phyloP scores from a whole-genome alignment of 1,140 invertebrate species.

The Saccostrea glomerata region DNA sequence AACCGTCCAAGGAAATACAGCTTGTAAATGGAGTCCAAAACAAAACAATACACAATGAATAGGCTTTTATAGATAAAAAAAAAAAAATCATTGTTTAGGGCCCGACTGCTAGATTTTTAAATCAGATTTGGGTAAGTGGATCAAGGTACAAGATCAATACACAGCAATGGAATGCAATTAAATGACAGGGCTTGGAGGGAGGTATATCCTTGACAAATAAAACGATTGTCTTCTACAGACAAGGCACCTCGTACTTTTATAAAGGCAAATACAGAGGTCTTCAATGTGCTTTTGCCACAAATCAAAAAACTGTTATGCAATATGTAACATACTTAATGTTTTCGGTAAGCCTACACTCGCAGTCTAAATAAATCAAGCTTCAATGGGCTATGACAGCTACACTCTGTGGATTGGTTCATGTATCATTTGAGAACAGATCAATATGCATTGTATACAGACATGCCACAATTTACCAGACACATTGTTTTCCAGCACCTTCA shows the following conservation, averaged over 20 bases:
- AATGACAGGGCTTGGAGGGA: slow-evolving; percentile 17
- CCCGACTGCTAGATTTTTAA: slow-evolving; percentile 7
- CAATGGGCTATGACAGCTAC: neutral
- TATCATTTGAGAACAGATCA: slow-evolving; percentile 33
- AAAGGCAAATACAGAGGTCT: neutral
- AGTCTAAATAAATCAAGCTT: neutral
- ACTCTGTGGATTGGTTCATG: slow-evolving; percentile 10
- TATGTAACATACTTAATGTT: neutral
- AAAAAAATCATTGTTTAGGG: slow-evolving; percentile 8
- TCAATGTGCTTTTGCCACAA: neutral
- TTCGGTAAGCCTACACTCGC: neutral
- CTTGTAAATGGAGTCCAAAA: neutral
- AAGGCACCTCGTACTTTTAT: neutral
- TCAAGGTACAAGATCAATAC: slow-evolving; percentile 31
- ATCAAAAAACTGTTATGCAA: neutral
- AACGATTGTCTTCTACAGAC: neutral
- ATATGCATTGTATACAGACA: slow-evolving; percentile 31
- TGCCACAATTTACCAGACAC: slow-evolving; percentile 35
- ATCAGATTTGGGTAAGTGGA: slow-evolving; percentile 30
- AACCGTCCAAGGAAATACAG: neutral
- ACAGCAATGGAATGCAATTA: slow-evolving; percentile 16
- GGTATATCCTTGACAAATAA: slow-evolving; percentile 9
- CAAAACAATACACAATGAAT: neutral
- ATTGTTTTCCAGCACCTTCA: slow-evolving; percentile 27
- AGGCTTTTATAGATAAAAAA: slow-evolving; percentile 4